Percentiles rank a stretch among this genome's conserved stretches.
phyloP scores from a whole-genome alignment of 2,888 invertebrate genomes.

The Lasioglossum morio region DNA sequence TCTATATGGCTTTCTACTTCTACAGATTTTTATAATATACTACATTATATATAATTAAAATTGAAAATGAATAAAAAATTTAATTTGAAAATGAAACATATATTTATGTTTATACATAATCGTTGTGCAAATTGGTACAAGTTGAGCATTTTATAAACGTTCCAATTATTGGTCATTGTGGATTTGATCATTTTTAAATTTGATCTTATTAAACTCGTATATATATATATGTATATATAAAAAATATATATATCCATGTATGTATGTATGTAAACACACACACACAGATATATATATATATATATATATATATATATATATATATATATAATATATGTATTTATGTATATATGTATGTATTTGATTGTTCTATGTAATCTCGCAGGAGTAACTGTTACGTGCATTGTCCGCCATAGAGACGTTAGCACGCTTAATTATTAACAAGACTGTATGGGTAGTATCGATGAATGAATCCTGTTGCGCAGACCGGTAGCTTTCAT shows the following conservation, averaged over 20 bases:
- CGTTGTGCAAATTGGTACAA: neutral
- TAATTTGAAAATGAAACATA: neutral
- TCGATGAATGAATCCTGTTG: constrained; percentile 74
- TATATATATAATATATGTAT: too few relatives aligned
- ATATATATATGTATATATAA: neutral
- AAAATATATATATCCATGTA: too few relatives aligned
- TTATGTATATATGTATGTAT: neutral
- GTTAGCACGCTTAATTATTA: constrained; percentile 62
- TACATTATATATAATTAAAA: too few relatives aligned
- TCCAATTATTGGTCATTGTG: neutral
- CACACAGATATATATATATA: too few relatives aligned
- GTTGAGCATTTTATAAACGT: neutral
- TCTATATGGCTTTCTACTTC: too few relatives aligned
- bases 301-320: too few relatives aligned
- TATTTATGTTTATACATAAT: neutral
- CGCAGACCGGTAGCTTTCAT: constrained; percentile 68
- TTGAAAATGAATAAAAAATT: too few relatives aligned
- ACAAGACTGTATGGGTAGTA: constrained; percentile 61
- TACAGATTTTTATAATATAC: neutral
- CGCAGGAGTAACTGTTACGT: constrained; percentile 25
- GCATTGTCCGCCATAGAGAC: constrained; percentile 49
- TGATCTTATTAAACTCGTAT: too few relatives aligned
- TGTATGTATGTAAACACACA: neutral
- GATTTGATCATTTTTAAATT: too few relatives aligned
- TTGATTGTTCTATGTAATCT: constrained; percentile 3